These are phyloP conservation scores for Orthonyx spaldingii DNA, from an alignment of 2,113 vertebrate genomes.

Conservation along the genomic window DNA sequence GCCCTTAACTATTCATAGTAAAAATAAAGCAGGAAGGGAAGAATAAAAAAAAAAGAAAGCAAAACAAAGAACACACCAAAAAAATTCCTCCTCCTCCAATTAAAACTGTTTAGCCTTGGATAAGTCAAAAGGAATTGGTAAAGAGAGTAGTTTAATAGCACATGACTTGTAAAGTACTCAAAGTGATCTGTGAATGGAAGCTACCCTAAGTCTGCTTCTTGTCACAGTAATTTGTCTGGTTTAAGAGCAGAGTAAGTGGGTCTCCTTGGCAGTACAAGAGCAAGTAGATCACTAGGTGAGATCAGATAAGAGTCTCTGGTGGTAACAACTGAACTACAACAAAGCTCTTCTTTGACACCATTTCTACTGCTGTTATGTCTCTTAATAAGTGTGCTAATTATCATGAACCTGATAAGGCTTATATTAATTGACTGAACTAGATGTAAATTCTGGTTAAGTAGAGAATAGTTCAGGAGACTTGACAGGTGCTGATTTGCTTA, in stretches of 20 bases:
- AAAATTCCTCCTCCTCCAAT: neutral
- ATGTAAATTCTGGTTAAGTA: constrained; percentile 39
- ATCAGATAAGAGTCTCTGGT: constrained; percentile 48
- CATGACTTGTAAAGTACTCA: constrained; percentile 33
- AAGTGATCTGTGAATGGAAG: constrained; percentile 55
- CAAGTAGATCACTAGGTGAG: constrained; percentile 50
- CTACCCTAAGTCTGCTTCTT: constrained; percentile 35
- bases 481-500: neutral
- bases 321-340: neutral
- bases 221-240: constrained; percentile 56
- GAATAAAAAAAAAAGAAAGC: too few relatives aligned
- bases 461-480: neutral
- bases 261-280: constrained; percentile 23
- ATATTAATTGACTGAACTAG: constrained; percentile 38
- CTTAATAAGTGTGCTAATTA: constrained; percentile 56
- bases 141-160: constrained; percentile 42
- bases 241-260: constrained; percentile 37
- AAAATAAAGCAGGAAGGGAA: neutral
- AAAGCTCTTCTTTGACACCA: neutral
- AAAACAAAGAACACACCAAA: neutral
- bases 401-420: constrained; percentile 29
- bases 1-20: neutral
- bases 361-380: constrained; percentile 16
- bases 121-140: constrained; percentile 28
- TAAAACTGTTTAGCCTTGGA: neutral